These are phyloP conservation scores for Poecile montanus DNA, from an alignment of 2,797 vertebrate species.

Conservation along the genomic window DNA sequence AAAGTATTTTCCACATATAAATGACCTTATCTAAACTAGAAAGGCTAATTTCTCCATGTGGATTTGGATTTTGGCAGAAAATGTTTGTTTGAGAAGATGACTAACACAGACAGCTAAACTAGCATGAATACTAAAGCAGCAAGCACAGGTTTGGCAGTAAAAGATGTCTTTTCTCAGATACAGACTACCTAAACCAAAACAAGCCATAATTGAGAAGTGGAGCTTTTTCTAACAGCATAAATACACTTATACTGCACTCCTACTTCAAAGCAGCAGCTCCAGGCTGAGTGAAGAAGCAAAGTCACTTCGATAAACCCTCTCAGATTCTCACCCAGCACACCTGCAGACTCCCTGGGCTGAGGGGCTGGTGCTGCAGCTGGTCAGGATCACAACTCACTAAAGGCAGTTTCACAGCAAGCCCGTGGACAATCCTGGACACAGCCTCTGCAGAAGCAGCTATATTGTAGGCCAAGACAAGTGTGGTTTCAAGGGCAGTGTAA, in stretches of 20 bases:
- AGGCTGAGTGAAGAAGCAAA: background rate
- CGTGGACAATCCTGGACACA: background rate
- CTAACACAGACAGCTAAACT: background rate
- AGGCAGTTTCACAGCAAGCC: background rate
- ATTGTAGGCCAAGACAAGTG: background rate
- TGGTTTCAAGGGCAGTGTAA: background rate
- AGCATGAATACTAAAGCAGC: background rate
- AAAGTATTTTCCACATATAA: background rate
- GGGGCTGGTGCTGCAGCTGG: background rate
- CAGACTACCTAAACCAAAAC: background rate
- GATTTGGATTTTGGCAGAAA: background rate
- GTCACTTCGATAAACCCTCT: background rate
- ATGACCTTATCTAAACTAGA: background rate
- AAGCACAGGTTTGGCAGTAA: background rate
- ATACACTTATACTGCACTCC: background rate
- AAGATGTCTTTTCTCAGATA: background rate
- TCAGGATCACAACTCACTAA: background rate
- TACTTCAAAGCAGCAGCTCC: background rate
- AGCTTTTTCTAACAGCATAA: background rate
- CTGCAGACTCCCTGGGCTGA: background rate
- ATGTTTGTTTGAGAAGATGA: background rate
- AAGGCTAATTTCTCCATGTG: background rate
- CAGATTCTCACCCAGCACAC: background rate
- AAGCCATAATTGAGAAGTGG: background rate
- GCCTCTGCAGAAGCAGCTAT: background rate